These are phyloP conservation scores for Agrilus mali DNA, from an alignment of 2,888 invertebrate species.

Conservation along the genomic window DNA sequence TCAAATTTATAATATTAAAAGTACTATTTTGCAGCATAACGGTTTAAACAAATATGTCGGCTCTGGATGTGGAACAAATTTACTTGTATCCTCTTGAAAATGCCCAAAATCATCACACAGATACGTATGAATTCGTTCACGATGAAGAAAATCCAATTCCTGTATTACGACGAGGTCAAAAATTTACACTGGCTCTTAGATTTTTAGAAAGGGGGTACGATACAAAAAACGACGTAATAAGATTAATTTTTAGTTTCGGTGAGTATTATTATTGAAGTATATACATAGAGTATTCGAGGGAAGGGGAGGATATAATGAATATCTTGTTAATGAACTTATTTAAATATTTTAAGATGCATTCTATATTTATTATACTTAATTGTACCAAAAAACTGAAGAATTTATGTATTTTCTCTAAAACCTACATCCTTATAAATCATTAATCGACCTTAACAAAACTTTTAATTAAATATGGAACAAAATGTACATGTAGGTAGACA, in stretches of 20 bases:
- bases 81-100: slow-evolving; percentile 59
- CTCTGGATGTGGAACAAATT: slow-evolving; percentile 43
- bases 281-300: slow-evolving; percentile 5
- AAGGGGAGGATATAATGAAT: too few species aligned
- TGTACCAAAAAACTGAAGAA: too few species aligned
- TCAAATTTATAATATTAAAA: neutral
- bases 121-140: slow-evolving; percentile 54
- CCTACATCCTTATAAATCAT: too few species aligned
- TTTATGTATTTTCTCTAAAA: too few species aligned
- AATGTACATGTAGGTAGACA: too few species aligned
- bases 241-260: slow-evolving; percentile 57
- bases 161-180: slow-evolving; percentile 59
- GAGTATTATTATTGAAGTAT: slow-evolving; percentile 17
- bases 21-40: neutral
- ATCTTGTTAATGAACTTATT: too few species aligned
- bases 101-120: slow-evolving; percentile 53
- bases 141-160: slow-evolving; percentile 46
- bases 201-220: slow-evolving; percentile 49
- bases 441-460: too few species aligned
- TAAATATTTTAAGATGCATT: too few species aligned
- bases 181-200: slow-evolving; percentile 54
- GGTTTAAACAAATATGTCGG: slow-evolving; percentile 26
- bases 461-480: too few species aligned
- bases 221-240: slow-evolving; percentile 47
- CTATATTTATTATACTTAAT: too few species aligned